Evolutionary conservation across 2,888 invertebrate species (phyloP), one percentile per base, ranked within the genome.

Genomic region (Callimorpha dominula): DNA sequence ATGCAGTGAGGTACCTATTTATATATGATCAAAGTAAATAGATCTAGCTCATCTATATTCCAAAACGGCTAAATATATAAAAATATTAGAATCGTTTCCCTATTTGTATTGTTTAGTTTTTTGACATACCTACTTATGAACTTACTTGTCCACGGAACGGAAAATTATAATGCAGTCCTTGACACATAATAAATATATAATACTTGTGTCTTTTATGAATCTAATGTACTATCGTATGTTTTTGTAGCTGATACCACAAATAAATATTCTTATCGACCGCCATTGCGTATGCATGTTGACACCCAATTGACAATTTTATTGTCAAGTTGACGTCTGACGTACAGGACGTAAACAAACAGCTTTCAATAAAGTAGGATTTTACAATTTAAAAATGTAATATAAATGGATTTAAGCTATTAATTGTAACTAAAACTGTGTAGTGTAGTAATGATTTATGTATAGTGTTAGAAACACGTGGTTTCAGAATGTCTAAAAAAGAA

Each of bases 291-390:
- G 57, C 60, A 31, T 60, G 75, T 79, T 75, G 76, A 72, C 62
- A 68, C 66, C 64, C 15, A 49, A 14, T 60, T n/a, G n/a, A n/a
- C n/a, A n/a, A n/a, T n/a, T 52, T 62, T 65, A 65, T 70, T 75
- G 75, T 79, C 74, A 76, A 77, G 67, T 65, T 78, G 77, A 76
- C 75, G 68, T 57, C 63, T 80, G 66, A 72, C 74, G 42, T 73
- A 49, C 6, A 71, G 75, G 76, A 85, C 84, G 87, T 87, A 88
- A 87, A 88, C 81, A 88, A 86, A 82, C 74, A 76, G 80, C 20
- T 60, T 43, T 64, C 43, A 43, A 64, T 43, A 42, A 11, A 60
- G 12, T 60, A 31, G 31, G 31, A 80, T 79, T 85, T 78, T 77
- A 77, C 76, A 31, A 68, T 31, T 42, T n/a, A 54, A 46, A 46